phyloP scores from a whole-genome alignment of 2,888 invertebrate species.

The Dryobota labecula region DNA sequence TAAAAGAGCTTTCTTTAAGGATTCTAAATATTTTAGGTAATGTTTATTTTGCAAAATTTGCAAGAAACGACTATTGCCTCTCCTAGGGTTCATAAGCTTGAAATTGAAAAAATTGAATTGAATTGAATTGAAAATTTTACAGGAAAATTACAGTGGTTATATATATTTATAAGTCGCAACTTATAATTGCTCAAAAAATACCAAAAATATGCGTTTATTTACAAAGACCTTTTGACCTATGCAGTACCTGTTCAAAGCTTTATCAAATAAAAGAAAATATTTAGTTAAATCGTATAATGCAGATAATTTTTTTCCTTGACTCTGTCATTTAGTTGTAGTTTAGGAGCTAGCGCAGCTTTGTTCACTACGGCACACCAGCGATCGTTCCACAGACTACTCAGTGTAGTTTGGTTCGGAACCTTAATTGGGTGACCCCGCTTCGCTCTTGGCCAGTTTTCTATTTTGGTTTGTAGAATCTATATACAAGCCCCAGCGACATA shows the following conservation, averaged over 20 bases:
- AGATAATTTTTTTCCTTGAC: background rate
- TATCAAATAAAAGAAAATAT: background rate
- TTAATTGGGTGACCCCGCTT: background rate
- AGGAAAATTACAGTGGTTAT: background rate
- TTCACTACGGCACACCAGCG: background rate
- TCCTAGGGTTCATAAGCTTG: too few species aligned
- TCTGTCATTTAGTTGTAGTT: background rate
- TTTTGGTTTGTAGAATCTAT: background rate
- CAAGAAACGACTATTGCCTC: background rate
- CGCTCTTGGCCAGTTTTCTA: background rate
- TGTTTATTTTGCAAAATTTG: too few species aligned
- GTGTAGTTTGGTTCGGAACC: background rate
- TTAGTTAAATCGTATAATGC: background rate
- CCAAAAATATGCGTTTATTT: too few species aligned
- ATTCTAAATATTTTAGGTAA: too few species aligned
- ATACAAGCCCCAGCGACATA: slow-evolving; percentile 15
- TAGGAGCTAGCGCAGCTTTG: background rate
- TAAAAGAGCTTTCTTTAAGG: background rate
- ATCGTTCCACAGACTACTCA: background rate
- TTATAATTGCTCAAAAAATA: background rate
- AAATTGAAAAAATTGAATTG: too few species aligned
- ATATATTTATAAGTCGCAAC: too few species aligned
- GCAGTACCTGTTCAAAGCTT: background rate
- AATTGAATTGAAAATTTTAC: too few species aligned
- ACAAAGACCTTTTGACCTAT: background rate